Base-by-base conservation (phyloP, 2,113 vertebrate genomes). In the Heptranchias perlo region DNA sequence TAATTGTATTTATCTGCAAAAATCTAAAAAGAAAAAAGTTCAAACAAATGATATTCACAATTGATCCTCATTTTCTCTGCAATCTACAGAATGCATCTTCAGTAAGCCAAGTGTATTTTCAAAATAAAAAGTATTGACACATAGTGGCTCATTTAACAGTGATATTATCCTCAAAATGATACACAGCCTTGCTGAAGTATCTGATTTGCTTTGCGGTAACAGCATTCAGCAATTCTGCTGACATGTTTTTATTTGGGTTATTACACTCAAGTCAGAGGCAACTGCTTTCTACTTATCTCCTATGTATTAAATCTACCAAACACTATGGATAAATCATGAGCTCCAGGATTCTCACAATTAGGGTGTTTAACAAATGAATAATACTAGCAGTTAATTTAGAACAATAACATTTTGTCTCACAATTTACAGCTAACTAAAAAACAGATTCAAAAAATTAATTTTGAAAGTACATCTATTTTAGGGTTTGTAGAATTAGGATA, bases 141-240 rank as follows among this genome's bases (percentile, higher is more conserved):
- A 31, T 47, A n/a, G 49, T 73, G 65, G 62, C 39, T 92, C 96
- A 96, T 92, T 96, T 92, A n/a, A 73, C 44, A 96, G 62, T 73
- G 96, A 92, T 91, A 73, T 69, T 73, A 67, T 69, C 44, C 84
- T 31, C n/a, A 35, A 96, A 96, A 92, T 91, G 65, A 18, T 28
- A 92, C 64, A 47, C 2, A 67, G 82, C 6, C 54, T 35, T 69
- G 35, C 47, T 39, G 76, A 91, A 69, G 13, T 47, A 86, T 96
- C 96, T 96, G 96, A 95, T 95, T 95, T 47, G 44, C 7, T 49
- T 49, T 96, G 31, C 14, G 52, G 86, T 86, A 89, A 52, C 64
- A 73, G 44, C 64, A 18, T n/a, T 52, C n/a, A 69, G 49, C 44
- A 52, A 25, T 69, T 96, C 23, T 91, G 44, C 18, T 96, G 18